Evolutionary conservation across 2,113 vertebrate species (phyloP).

Genomic region (Paracanthobrama guichenoti): DNA sequence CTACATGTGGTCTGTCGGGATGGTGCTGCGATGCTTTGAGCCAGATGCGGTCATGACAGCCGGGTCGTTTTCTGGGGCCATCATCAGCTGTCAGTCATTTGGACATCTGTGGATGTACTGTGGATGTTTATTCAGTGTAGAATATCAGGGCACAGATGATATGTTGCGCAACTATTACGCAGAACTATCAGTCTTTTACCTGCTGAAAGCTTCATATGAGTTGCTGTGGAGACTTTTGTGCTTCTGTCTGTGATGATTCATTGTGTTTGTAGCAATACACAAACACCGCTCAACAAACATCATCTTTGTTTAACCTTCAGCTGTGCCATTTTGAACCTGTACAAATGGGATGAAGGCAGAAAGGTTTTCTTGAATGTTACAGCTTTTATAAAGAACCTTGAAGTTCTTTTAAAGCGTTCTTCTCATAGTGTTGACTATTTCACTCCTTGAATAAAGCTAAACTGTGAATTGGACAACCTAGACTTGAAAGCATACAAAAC

Average conservation of each 20-base stretch:
- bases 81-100: slow-evolving; percentile 53
- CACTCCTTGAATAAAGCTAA: background rate
- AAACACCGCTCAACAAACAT: slow-evolving; percentile 15
- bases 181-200: slow-evolving; percentile 43
- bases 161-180: slow-evolving; percentile 45
- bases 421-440: background rate
- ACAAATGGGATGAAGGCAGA: slow-evolving; percentile 6
- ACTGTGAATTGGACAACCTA: slow-evolving; percentile 6
- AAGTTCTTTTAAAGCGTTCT: background rate
- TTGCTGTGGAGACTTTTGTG: slow-evolving; percentile 76
- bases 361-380: slow-evolving; percentile 23
- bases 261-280: slow-evolving; percentile 34
- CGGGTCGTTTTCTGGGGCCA: slow-evolving; percentile 33
- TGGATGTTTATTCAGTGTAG: slow-evolving; percentile 47
- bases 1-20: slow-evolving; percentile 21
- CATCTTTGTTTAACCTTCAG: slow-evolving; percentile 33
- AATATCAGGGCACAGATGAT: slow-evolving; percentile 48
- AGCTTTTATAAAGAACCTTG: slow-evolving; percentile 31
- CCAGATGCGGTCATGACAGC: slow-evolving; percentile 5
- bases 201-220: slow-evolving; percentile 71
- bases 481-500: slow-evolving; percentile 5
- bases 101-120: slow-evolving; percentile 25
- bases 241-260: slow-evolving; percentile 27
- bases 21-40: background rate
- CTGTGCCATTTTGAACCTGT: slow-evolving; percentile 11